Evolutionary conservation across 1,140 invertebrate genomes (phyloP).

Genomic region (Arctopsyche grandis): DNA sequence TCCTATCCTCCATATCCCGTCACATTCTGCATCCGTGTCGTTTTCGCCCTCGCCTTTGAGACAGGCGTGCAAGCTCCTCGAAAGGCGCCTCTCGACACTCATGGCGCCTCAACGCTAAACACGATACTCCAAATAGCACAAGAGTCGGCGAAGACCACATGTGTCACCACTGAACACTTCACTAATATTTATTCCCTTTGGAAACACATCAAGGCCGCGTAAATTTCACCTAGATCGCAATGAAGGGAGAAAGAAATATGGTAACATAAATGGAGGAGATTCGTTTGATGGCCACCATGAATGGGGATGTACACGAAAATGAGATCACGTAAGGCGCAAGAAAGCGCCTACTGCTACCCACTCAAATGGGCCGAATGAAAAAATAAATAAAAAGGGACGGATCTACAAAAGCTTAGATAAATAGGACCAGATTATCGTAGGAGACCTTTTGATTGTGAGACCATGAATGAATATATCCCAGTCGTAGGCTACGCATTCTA

Average conservation of each 20-base stretch:
- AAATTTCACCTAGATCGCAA: not conserved
- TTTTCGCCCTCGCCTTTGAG: slow-evolving; percentile 73
- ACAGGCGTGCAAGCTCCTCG: slow-evolving; percentile 74
- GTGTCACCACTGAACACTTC: slow-evolving; percentile 57
- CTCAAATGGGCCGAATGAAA: not conserved
- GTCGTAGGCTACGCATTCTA: not conserved
- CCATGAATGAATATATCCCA: not conserved
- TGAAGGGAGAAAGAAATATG: slow-evolving; percentile 6
- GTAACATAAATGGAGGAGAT: not conserved
- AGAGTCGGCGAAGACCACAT: slow-evolving; percentile 56
- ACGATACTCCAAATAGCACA: not conserved
- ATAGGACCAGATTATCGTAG: slow-evolving; percentile 17
- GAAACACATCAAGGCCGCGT: not conserved
- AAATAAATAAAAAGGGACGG: slow-evolving; percentile 23
- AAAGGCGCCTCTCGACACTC: slow-evolving; percentile 71
- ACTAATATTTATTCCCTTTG: not conserved
- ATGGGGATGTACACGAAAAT: no score
- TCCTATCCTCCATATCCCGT: slow-evolving; percentile 22
- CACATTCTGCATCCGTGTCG: slow-evolving; percentile 50
- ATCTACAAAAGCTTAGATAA: slow-evolving; percentile 15
- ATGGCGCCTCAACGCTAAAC: slow-evolving; percentile 57
- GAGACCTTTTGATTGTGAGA: not conserved
- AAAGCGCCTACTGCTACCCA: not conserved
- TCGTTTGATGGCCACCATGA: not conserved
- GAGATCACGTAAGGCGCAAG: not conserved